Base-by-base conservation (phyloP, 2,888 invertebrate species). In the Leptura quadrifasciata region DNA sequence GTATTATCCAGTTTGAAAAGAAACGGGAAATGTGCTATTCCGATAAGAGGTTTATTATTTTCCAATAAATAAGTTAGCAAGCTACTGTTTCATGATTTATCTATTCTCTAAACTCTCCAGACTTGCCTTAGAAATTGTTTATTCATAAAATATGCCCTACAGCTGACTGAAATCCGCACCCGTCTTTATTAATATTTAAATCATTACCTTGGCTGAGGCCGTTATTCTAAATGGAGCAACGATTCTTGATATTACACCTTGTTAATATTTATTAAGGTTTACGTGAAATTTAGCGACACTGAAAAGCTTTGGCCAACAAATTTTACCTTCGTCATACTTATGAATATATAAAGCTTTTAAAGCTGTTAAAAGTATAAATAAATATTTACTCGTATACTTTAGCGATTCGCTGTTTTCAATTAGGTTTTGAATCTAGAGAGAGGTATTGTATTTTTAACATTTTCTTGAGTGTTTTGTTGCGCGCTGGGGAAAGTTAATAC, bases 171-270 rank as follows among this genome's bases (percentile, higher is more conserved):
- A 79, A 75, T 80, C 79, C 75, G 77, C 75, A 74, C 79, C 52
- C 73, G 79, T 60, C 71, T 76, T 79, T 79, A 80, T 81, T 78
- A 80, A 81, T 81, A 81, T 81, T 81, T 80, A 80, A 81, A 77
- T 69, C 69, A 58, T 69, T 69, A 60, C 69, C 57, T 27, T 76
- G 77, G 78, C 74, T 72, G 74, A 75, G 72, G 75, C 76, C 74
- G 79, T 79, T 80, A 78, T 73, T 79, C 74, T 81, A 76, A 81
- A 79, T 79, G 79, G 79, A 72, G 76, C 79, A 81, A 76, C 78
- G 78, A 77, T 81, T 78, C 79, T 65, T 74, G 75, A 76, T 79
- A 79, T 81, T 80, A 76, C 76, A 81, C 78, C 78, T 79, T 79
- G 79, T 79, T 80, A 79, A 79, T 80, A 80, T 81, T 80, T 79